phyloP scores from a whole-genome alignment of 2,888 invertebrate species.

The Malacosoma neustria region DNA sequence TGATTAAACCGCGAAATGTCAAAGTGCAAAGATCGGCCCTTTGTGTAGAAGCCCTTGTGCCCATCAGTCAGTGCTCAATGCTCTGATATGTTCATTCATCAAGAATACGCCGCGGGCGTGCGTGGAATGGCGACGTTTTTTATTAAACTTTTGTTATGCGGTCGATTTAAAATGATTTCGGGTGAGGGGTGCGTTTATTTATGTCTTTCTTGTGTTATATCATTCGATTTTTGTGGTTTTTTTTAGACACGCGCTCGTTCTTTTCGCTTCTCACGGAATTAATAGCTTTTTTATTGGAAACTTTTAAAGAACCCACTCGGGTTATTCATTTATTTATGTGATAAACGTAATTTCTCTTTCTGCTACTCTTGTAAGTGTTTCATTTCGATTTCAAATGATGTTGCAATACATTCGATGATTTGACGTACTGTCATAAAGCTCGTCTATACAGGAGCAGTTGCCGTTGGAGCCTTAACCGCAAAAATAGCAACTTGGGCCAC shows the following conservation, averaged over 20 bases:
- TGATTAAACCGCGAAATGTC: constrained; percentile 73
- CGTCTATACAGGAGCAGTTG: too few relatives aligned
- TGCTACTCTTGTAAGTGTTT: too few relatives aligned
- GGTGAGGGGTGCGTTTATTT: background rate
- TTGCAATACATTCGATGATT: too few relatives aligned
- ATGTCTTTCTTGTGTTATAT: constrained; percentile 1
- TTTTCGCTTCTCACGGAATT: too few relatives aligned
- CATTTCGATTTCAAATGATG: too few relatives aligned
- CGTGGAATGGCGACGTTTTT: constrained; percentile 20
- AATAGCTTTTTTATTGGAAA: too few relatives aligned
- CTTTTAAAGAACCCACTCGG: too few relatives aligned
- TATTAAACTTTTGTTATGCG: constrained; percentile 12
- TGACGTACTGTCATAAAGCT: too few relatives aligned
- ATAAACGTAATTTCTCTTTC: too few relatives aligned
- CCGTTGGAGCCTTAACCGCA: too few relatives aligned
- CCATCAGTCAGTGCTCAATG: constrained; percentile 48
- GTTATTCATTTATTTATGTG: too few relatives aligned
- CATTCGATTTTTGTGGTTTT: background rate
- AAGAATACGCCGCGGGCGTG: constrained; percentile 43
- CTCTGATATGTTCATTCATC: constrained; percentile 60
- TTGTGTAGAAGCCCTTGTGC: constrained; percentile 31
- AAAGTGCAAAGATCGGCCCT: constrained; percentile 71
- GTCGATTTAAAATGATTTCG: background rate
- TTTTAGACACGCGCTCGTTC: background rate
- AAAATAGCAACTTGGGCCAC: too few relatives aligned